A percentile compares a stretch with the other conserved stretches of the same genome.
Conservation (phyloP, 2,888 invertebrate genomes). For the Spodoptera littoralis region DNA sequence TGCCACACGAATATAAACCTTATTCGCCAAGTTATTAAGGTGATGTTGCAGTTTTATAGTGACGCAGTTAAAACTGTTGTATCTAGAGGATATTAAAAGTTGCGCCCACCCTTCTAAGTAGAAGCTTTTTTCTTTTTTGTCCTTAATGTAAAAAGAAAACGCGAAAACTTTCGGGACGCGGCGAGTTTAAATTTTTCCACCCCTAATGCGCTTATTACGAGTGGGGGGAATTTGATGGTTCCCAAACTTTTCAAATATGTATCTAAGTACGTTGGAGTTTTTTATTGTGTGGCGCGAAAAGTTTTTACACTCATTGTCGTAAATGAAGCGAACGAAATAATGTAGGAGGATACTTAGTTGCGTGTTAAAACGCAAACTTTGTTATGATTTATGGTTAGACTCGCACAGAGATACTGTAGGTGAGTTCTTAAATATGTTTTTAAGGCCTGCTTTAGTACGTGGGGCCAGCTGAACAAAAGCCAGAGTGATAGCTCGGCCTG, state of each 20-base stretch:
- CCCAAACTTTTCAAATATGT: conserved; percentile 77
- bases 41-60: conserved; percentile 25
- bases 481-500: no score
- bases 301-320: conserved; percentile 41
- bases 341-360: conserved; percentile 2
- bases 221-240: conserved; percentile 80
- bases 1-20: conserved; percentile 44
- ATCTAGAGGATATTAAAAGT: conserved; percentile 82
- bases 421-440: no score
- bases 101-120: conserved; percentile 87
- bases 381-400: no score
- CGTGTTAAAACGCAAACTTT: neutral
- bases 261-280: conserved; percentile 70
- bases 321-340: conserved; percentile 12
- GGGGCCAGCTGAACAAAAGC: no score
- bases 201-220: conserved; percentile 89
- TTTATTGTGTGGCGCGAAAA: conserved; percentile 70
- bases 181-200: conserved; percentile 80
- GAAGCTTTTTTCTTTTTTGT: conserved; percentile 77
- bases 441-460: no score
- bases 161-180: conserved; percentile 80
- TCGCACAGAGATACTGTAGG: no score
- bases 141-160: conserved; percentile 88
- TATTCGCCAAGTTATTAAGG: conserved; percentile 28
- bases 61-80: conserved; percentile 42